These are phyloP conservation scores for Pseudomugil tenellus DNA, from an alignment of 2,797 vertebrate species.

Conservation along the genomic window DNA sequence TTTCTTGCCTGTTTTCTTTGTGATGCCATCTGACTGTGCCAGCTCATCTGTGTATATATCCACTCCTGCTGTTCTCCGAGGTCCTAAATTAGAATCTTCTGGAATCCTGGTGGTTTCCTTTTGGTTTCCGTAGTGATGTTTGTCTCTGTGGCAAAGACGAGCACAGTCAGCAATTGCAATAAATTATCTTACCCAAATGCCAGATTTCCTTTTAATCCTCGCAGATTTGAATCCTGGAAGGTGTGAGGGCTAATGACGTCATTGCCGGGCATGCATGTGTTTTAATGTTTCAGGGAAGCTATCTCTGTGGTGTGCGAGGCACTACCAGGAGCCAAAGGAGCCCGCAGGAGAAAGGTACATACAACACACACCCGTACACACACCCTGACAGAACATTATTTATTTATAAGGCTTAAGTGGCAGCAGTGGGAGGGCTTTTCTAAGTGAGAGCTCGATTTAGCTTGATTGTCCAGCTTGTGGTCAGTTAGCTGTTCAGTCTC, in stretches of 20 bases:
- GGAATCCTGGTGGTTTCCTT: slow-evolving; percentile 77
- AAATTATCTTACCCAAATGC: slow-evolving; percentile 46
- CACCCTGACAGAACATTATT: slow-evolving; percentile 68
- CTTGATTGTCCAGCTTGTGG: slow-evolving; percentile 75
- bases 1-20: slow-evolving; percentile 10
- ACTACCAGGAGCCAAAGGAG: slow-evolving; percentile 95
- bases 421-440: slow-evolving; percentile 62
- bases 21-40: slow-evolving; percentile 13
- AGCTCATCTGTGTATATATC: slow-evolving; percentile 17
- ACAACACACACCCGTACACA: slow-evolving; percentile 61
- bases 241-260: slow-evolving; percentile 45
- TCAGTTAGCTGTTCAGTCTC: slow-evolving; percentile 63
- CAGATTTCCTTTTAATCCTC: slow-evolving; percentile 49
- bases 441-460: slow-evolving; percentile 75
- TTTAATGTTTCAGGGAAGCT: slow-evolving; percentile 87
- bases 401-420: slow-evolving; percentile 79
- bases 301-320: slow-evolving; percentile 97
- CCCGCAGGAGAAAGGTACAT: slow-evolving; percentile 93
- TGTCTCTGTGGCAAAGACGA: slow-evolving; percentile 50
- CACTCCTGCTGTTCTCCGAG: slow-evolving; percentile 29
- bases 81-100: slow-evolving; percentile 71
- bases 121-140: slow-evolving; percentile 70
- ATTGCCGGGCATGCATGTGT: slow-evolving; percentile 38
- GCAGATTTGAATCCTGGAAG: slow-evolving; percentile 45
- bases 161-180: slow-evolving; percentile 46